These are phyloP conservation scores for Phoenicopterus ruber DNA, from an alignment of 2,113 vertebrate species.

Conservation along the genomic window DNA sequence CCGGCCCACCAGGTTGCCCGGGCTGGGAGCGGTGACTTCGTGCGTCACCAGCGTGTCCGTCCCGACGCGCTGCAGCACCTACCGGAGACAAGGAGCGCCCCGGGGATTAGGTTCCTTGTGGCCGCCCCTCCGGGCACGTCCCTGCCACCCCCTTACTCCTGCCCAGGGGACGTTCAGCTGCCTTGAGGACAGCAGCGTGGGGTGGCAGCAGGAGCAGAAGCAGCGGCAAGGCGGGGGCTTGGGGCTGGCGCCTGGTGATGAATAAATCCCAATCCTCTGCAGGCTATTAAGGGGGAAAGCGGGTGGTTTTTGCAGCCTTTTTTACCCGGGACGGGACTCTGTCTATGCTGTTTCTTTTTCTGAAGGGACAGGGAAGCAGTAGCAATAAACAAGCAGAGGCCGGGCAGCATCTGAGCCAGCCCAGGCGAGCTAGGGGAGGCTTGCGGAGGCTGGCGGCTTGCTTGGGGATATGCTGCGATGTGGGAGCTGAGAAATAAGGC, in stretches of 20 bases:
- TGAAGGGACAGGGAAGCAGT: not conserved
- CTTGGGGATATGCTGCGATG: not conserved
- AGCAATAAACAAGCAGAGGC: not conserved
- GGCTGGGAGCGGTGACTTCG: constrained; percentile 72
- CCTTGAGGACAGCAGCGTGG: not conserved
- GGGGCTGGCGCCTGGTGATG: not conserved
- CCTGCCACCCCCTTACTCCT: not conserved
- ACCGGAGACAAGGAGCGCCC: not conserved
- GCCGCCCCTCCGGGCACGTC: not conserved
- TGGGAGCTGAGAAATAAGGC: not conserved
- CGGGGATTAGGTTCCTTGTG: not conserved
- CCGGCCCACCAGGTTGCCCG: constrained; percentile 77
- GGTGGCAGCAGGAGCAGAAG: not conserved
- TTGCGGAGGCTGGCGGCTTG: not conserved
- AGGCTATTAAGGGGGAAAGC: not conserved
- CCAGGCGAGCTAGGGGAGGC: not conserved
- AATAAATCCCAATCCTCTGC: not conserved
- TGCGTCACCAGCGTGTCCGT: constrained; percentile 76
- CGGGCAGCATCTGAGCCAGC: not conserved
- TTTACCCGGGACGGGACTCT: not conserved
- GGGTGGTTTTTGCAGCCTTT: not conserved
- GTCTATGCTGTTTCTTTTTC: not conserved
- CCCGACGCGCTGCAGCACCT: constrained; percentile 75
- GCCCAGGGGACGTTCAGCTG: not conserved
- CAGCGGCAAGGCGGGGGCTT: not conserved